Base-by-base conservation (phyloP, 2,113 vertebrate species). In the Mungos mungo region DNA sequence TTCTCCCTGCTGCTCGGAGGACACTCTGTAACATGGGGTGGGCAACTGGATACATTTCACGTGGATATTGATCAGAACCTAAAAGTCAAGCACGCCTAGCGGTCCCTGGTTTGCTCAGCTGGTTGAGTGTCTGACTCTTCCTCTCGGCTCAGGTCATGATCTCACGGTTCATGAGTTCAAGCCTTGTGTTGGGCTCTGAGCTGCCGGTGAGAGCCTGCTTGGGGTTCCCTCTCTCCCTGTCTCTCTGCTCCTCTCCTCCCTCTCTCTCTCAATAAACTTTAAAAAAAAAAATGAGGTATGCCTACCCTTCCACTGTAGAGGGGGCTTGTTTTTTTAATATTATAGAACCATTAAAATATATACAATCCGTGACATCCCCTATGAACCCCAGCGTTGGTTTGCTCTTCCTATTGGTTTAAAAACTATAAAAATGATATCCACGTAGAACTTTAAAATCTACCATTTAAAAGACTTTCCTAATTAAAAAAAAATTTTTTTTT, bases 31-130 rank as follows among this genome's bases (percentile, higher is more conserved):
- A 60, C n/a, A 29, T 3, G 14, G 23, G 31, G 5, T 1, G 4
- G 29, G 14, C 8, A 12, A 50, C 23, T 47, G 50, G 0, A 11
- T 1, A 35, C 38, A 27, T 35, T 54, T 27, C 33, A 54, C 0
- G 15, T 2, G 27, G 5, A 16, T 16, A 50, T 3, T 81, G 18
- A 76, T 38, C 0, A 18, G 29, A 15, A 72, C 69, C 16, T 10
- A 60, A 31, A 45, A 29, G 35, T 41, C 3, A 10, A n/a, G 15
- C 7, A 27, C 4, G 11, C n/a, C 57, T 60, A 21, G 7, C 19
- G 57, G 57, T 23, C 21, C 57, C 57, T 60, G 21, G 57, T 6
- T 60, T 7, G 18, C 57, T 60, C 57, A 23, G 57, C 23, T 23
- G 21, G 57, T 60, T 21, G 57, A 60, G 18, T 23, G 7, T 60